Base-by-base conservation (phyloP, 2,888 invertebrate species). In the Drosophila heteroneura region DNA sequence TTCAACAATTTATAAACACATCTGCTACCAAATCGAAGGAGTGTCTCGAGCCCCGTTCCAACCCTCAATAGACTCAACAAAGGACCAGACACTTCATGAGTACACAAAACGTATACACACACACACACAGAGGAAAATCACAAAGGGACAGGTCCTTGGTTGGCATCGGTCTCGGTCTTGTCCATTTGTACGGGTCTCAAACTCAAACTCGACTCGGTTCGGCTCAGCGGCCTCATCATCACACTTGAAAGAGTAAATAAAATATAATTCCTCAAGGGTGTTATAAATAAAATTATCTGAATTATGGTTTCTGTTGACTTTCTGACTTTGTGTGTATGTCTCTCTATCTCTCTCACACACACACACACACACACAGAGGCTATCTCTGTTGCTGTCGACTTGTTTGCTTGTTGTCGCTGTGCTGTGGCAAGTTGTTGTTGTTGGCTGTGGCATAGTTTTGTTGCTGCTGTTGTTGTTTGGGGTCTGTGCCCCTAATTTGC, bases 251-350 rank as follows among this genome's bases (percentile, higher is more conserved):
- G 87, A 88, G 90, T 88, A 90, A 90, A 88, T 88, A 88, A 90
- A 88, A 88, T 90, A 84, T 86, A 83, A 90, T 88, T 88, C 89
- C 92, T 89, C 92, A 82, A 82, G 91, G 92, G 91, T 83, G 82
- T 91, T 89, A 91, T 91, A 91, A 91, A 91, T 91, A 91, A 91
- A 91, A 92, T 92, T 92, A 91, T 90, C 84, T 92, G 87, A 90
- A 91, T 90, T 91, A 91, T 91, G 91, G 88, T 89, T 89, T 86
- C 82, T 85, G 90, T 91, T 92, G 88, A 92, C 91, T 91, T 87
- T 83, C 79, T 83, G 84, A 87, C 87, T 83, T 76, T 79, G 65
- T 65, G 58, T 68, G 22, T 56, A 1, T 52, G 52, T 10, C 33
- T 16, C 22, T 56, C 19, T 4, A 4, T n/a, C 19, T 41, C 59